Evolutionary conservation across 2,113 vertebrate species (phyloP), one percentile per base, ranked within the genome.

Genomic region (Callocephalon fimbriatum): DNA sequence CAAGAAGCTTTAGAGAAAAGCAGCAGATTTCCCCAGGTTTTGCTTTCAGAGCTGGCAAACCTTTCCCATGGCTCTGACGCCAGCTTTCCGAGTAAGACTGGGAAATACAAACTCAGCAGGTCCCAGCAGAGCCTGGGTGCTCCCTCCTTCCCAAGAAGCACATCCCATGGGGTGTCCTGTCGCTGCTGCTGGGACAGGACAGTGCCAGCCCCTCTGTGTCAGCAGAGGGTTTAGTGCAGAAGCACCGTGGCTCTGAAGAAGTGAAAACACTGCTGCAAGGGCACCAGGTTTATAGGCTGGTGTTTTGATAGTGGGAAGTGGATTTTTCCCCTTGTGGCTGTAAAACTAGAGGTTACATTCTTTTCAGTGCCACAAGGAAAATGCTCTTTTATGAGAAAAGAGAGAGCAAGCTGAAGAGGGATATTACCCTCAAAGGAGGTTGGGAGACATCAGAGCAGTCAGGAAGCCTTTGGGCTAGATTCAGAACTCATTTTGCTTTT

Each of bases 401-500:
- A 95, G 79, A 0, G 6, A 84, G 82, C 0, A 5, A 89, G 62
- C 56, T 78, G 80, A 68, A 53, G 92, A 66, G 62, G 61, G 51
- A 71, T 65, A 54, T 79, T 81, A 51, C 48, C 79, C 80, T 78
- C 81, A 56, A 71, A 75, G 53, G 95, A 95, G 70, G 6, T 40
- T 87, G 70, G 44, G 77, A 81, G 56, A 67, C 56, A 44, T 7
- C 0, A 5, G n/a, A 0, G 0, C 35, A 51, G 35, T 17, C 76
- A 72, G 77, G 44, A 87, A 72, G 66, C 44, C 88, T 84, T 56
- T 91, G 71, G 94, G 66, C 70, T 53, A 47, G 27, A 23, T 94
- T 61, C 70, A 61, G 87, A 65, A 93, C 66, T 78, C 79, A 78
- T 87, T 95, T 68, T 75, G 70, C 47, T 47, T 74, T 86, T 90